These are phyloP conservation scores for Serranus cabrilla DNA, from an alignment of 2,797 vertebrate genomes.

Conservation along the genomic window DNA sequence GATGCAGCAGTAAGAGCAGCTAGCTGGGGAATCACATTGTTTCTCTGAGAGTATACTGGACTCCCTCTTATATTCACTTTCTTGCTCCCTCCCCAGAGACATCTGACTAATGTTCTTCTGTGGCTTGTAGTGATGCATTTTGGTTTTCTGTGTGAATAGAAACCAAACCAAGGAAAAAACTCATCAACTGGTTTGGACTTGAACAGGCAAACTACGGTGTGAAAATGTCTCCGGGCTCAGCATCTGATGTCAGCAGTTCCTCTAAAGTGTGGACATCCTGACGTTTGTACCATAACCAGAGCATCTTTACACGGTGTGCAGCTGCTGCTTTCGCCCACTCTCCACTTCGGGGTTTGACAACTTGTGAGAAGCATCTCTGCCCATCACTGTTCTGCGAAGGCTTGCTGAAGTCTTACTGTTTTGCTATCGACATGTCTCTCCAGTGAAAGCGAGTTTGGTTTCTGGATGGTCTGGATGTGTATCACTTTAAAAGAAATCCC, in stretches of 20 bases:
- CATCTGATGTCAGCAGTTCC: constrained; percentile 23
- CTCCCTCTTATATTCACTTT: no score
- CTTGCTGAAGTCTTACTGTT: not conserved
- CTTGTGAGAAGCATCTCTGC: constrained; percentile 31
- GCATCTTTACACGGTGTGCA: constrained; percentile 3
- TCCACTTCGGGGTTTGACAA: constrained; percentile 21
- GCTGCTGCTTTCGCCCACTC: constrained; percentile 24
- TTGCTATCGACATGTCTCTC: constrained; percentile 13
- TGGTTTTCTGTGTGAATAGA: no score
- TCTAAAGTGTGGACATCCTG: constrained; percentile 20
- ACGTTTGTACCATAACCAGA: constrained; percentile 8
- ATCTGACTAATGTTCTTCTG: no score
- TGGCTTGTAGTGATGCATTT: no score
- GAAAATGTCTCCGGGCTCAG: not conserved
- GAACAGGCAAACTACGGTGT: no score
- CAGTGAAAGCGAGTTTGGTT: constrained; percentile 15
- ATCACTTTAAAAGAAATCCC: constrained; percentile 39
- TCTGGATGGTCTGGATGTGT: constrained; percentile 4
- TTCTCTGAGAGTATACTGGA: no score
- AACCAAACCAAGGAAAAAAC: no score
- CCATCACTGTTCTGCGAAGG: constrained; percentile 7
- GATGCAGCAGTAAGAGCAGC: no score
- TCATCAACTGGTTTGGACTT: no score
- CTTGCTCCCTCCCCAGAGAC: no score
- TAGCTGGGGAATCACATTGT: no score